These are phyloP conservation scores for Punctoribates punctum DNA, from an alignment of 2,888 invertebrate genomes.

Conservation along the genomic window DNA sequence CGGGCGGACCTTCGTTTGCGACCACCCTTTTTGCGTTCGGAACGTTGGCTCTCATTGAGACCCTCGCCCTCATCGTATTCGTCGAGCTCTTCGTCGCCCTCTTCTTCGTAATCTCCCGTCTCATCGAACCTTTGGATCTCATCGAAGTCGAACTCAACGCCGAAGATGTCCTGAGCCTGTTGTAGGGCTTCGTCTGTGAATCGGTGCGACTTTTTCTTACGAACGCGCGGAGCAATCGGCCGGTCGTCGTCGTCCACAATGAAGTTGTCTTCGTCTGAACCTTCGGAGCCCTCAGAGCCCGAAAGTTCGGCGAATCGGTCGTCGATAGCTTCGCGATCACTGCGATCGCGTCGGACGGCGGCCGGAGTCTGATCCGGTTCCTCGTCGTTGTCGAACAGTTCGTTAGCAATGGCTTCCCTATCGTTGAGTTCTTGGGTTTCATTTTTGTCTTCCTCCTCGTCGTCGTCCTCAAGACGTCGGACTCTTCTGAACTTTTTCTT, in stretches of 20 bases:
- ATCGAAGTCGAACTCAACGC: slow-evolving; percentile 75
- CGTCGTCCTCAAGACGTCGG: slow-evolving; percentile 78
- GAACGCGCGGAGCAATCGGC: slow-evolving; percentile 63
- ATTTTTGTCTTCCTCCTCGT: slow-evolving; percentile 59
- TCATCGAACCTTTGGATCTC: slow-evolving; percentile 67
- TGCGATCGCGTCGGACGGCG: slow-evolving; percentile 39
- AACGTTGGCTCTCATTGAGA: slow-evolving; percentile 41
- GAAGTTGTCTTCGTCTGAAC: slow-evolving; percentile 80
- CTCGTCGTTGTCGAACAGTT: slow-evolving; percentile 79
- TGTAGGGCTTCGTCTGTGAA: slow-evolving; percentile 85
- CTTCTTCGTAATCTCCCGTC: slow-evolving; percentile 79
- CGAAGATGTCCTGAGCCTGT: slow-evolving; percentile 98
- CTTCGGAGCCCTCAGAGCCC: slow-evolving; percentile 74
- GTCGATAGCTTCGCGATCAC: slow-evolving; percentile 55
- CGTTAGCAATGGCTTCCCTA: slow-evolving; percentile 81
- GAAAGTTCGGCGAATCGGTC: slow-evolving; percentile 68
- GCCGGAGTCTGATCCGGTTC: slow-evolving; percentile 55
- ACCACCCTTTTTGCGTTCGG: slow-evolving; percentile 54
- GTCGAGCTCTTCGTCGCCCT: slow-evolving; percentile 70
- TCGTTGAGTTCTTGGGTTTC: slow-evolving; percentile 65
- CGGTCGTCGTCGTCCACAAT: slow-evolving; percentile 95
- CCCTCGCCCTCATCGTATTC: slow-evolving; percentile 53
- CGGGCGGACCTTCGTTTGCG: slow-evolving; percentile 51
- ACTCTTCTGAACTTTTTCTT: slow-evolving; percentile 76
- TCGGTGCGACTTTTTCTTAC: slow-evolving; percentile 56